Base-by-base conservation (phyloP, 2,888 invertebrate species). In the Orthonychiurus folsomi region DNA sequence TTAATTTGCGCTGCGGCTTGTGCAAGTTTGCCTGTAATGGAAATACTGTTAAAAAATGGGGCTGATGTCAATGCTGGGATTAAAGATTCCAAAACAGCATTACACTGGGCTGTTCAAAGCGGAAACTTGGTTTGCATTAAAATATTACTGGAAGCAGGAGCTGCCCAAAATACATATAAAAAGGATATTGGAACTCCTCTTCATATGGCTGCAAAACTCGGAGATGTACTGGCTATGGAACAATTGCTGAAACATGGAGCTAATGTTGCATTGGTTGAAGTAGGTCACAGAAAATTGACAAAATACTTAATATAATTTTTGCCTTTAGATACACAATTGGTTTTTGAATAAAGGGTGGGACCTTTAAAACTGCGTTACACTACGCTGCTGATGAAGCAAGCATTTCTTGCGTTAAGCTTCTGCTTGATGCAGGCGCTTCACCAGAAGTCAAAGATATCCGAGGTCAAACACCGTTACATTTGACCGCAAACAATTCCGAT, bases 341-440 rank as follows among this genome's bases (percentile, higher is more conserved):
- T 52, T 52, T 52, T 52, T 52, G n/a, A n/a, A 20, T 52, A 21
- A 20, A 52, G 20, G 52, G 20, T 52, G n/a, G 52, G 9, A 23
- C 52, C 20, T 20, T 12, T 12, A 52, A 87, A 59, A 91, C 92
- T 0, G 87, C 93, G 1, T 77, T 93, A 23, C 93, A 93, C 78
- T 78, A 92, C 70, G 90, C 93, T 2, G 89, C 92, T 0, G 90
- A 91, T 75, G 91, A 92, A 73, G 90, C 91, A 3, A 88, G 87
- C 74, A 83, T 83, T 0, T 87, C 88, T 69, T 89, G 90, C 70
- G 86, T 86, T 1, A 80, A 81, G 60, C 76, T 89, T 23, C 78
- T 91, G 1, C 76, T 91, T 2, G 84, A 88, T 20, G 83, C 86
- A 55, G 85, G 86, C 0, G 89, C 92, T 1, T 82, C 84, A 54